Evolutionary conservation across 2,888 invertebrate species (phyloP).

Genomic region (Lycia hirtaria): DNA sequence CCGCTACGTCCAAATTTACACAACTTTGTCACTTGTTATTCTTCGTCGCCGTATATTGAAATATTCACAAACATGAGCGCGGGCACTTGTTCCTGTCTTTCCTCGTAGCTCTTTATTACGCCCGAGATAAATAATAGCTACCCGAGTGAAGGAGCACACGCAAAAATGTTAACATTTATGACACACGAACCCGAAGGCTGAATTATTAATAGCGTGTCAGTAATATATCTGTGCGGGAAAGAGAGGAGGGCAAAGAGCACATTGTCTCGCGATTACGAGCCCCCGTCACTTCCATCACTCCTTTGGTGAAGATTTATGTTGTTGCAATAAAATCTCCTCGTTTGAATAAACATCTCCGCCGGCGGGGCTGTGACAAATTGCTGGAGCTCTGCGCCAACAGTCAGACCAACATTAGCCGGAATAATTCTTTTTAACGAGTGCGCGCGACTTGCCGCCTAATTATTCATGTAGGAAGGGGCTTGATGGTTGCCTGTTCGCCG

Average conservation of each 20-base stretch:
- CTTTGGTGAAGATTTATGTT: constrained; percentile 75
- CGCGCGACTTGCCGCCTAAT: constrained; percentile 65
- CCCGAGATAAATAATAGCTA: constrained; percentile 41
- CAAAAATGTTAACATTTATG: constrained; percentile 45
- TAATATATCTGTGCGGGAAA: constrained; percentile 40
- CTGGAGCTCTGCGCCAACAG: constrained; percentile 70
- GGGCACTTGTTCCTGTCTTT: constrained; percentile 37
- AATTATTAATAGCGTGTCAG: constrained; percentile 50
- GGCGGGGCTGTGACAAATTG: constrained; percentile 77
- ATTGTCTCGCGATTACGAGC: constrained; percentile 70
- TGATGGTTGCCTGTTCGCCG: constrained; percentile 42
- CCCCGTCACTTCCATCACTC: constrained; percentile 73
- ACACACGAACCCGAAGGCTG: constrained; percentile 43
- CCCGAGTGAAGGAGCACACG: constrained; percentile 37
- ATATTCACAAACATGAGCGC: constrained; percentile 37
- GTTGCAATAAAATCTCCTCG: constrained; percentile 81
- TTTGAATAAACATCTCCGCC: constrained; percentile 81
- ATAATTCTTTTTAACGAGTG: constrained; percentile 78
- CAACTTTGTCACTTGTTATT: constrained; percentile 31
- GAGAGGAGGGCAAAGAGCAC: constrained; percentile 41
- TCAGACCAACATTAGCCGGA: constrained; percentile 73
- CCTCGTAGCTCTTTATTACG: constrained; percentile 40
- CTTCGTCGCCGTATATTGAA: constrained; percentile 20
- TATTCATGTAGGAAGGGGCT: constrained; percentile 63
- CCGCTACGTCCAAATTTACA: constrained; percentile 34